A percentile compares a stretch with the other conserved stretches of the same genome.
These are phyloP conservation scores for Idaea aversata DNA, from an alignment of 2,888 invertebrate species.

Conservation along the genomic window DNA sequence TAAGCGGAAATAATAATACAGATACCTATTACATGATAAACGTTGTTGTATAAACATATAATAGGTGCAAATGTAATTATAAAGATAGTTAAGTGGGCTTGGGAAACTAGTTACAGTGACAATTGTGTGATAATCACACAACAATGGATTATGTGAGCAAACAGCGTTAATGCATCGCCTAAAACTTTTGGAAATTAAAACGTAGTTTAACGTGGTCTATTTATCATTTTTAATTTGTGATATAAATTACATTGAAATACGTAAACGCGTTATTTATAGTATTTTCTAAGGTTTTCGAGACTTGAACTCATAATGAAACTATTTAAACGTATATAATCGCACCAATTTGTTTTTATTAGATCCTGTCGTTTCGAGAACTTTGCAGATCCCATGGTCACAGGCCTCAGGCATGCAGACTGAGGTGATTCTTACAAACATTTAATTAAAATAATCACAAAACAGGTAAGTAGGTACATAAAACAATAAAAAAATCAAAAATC, in stretches of 20 bases:
- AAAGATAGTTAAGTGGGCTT: conserved; percentile 14
- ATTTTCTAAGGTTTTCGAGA: no score
- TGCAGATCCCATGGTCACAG: no score
- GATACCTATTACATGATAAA: conserved; percentile 3
- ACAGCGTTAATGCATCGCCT: background rate
- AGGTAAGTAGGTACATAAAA: no score
- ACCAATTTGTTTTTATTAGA: no score
- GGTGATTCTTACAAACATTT: no score
- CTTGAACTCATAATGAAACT: no score
- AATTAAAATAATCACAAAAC: no score
- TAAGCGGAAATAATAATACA: conserved; percentile 3
- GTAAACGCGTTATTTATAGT: background rate
- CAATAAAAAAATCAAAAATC: no score
- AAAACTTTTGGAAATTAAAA: background rate
- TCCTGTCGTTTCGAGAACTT: no score
- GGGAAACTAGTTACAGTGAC: conserved; percentile 18
- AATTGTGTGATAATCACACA: conserved; percentile 18
- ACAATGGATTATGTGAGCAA: conserved; percentile 23
- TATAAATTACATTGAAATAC: background rate
- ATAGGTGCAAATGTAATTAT: conserved; percentile 11
- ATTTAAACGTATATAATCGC: no score
- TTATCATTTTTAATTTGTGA: background rate
- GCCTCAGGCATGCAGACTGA: no score
- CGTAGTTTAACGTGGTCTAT: background rate
- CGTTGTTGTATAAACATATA: conserved; percentile 10